Base-by-base conservation (phyloP, 2,113 vertebrate species). In the Fregata magnificens region DNA sequence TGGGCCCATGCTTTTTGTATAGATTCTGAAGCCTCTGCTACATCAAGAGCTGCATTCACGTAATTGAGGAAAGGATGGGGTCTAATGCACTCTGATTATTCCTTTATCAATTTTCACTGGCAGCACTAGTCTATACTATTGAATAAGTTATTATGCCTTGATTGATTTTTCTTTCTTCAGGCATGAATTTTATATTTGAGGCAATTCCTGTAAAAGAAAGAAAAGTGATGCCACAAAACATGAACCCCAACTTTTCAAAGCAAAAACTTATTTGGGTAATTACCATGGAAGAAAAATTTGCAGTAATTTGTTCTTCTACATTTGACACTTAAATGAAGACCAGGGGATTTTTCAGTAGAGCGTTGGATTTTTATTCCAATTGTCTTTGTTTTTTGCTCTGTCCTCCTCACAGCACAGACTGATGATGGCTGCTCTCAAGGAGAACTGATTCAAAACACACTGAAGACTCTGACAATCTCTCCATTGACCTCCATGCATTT, bases 131-230 rank as follows among this genome's bases (percentile, higher is more conserved):
- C 89, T 85, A 87, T 96, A 82, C 36, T 85, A 95, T 96, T 94
- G 93, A 97, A 96, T 95, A 96, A 94, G 74, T 93, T 94, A 96
- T 96, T 96, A 91, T 50, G 34, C 29, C 85, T 94, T 82, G 86
- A 97, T 93, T 91, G 93, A 97, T 96, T 95, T 93, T 95, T 80
- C 58, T 71, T 89, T 91, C 81, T 94, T 82, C 58, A 77, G 42
- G 29, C 36, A 91, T 70, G 44, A 82, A 90, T 94, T 96, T 94
- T 95, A 58, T 87, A 94, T 91, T 84, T 92, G 56, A 93, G n/a
- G 40, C 59, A 93, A 91, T 87, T 95, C 56, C 70, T 86, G 44
- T 89, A 58, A 89, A 92, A 93, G 70, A 80, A 85, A 69, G 26
- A 72, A 79, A 92, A 94, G 24, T 14, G 50, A 44, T 82, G 5